A percentile compares a stretch with the other conserved stretches of the same genome.
Conservation (phyloP, 2,797 vertebrate species). For the Gambusia yucatana region DNA sequence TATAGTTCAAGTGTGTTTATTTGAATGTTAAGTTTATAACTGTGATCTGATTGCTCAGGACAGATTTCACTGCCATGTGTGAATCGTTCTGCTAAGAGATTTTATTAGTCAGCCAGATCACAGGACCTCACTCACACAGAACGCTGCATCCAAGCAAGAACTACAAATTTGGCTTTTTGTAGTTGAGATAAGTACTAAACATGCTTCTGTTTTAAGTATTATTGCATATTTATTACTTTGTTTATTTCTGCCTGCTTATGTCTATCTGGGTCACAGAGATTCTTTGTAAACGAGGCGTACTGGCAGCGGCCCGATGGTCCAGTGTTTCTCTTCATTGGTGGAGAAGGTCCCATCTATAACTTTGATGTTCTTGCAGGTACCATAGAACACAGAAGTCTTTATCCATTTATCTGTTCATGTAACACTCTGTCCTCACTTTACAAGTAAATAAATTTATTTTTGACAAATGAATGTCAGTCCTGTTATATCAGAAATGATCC, state of each 20-base stretch:
- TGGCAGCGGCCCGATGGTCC: slow-evolving; percentile 81
- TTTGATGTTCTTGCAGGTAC: slow-evolving; percentile 81
- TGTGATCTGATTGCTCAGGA: not conserved
- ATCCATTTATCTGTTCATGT: not conserved
- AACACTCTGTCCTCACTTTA: not conserved
- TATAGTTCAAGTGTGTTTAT: not conserved
- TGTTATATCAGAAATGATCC: not conserved
- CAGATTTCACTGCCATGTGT: not conserved
- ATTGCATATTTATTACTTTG: not conserved
- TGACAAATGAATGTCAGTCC: not conserved
- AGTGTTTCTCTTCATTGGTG: slow-evolving; percentile 87
- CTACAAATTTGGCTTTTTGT: not conserved
- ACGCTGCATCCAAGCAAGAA: not conserved
- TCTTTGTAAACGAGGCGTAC: slow-evolving; percentile 81
- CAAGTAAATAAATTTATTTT: not conserved
- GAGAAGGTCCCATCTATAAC: slow-evolving; percentile 79
- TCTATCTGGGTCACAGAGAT: slow-evolving; percentile 71
- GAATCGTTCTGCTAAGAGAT: not conserved
- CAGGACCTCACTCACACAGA: not conserved
- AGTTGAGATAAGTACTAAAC: not conserved
- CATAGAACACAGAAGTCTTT: not conserved
- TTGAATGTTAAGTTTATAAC: not conserved
- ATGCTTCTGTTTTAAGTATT: not conserved
- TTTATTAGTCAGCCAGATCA: not conserved
- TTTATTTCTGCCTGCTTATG: not conserved